These are phyloP conservation scores for Eutrigla gurnardus DNA, from an alignment of 2,797 vertebrate genomes.

Conservation along the genomic window DNA sequence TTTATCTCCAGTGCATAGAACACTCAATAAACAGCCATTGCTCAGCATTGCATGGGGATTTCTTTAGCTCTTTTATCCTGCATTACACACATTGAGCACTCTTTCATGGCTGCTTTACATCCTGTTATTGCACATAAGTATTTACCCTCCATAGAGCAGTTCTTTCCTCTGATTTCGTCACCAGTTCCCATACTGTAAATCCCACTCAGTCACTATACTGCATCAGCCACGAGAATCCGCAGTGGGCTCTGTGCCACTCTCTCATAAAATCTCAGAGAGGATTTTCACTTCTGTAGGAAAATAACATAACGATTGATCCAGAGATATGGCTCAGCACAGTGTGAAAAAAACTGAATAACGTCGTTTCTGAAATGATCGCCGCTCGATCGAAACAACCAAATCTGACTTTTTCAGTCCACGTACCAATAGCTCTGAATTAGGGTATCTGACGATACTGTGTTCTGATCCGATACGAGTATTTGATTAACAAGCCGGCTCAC, in stretches of 20 bases:
- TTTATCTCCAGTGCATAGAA: constrained; percentile 4
- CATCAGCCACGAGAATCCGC: constrained; percentile 20
- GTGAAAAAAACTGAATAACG: constrained; percentile 39
- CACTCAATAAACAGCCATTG: constrained; percentile 23
- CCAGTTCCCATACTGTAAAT: constrained; percentile 11
- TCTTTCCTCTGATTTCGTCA: constrained; percentile 15
- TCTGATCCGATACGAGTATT: neutral
- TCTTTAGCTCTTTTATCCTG: constrained; percentile 17
- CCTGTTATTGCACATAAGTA: constrained; percentile 25
- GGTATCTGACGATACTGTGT: neutral
- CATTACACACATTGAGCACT: constrained; percentile 17
- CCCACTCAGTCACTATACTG: constrained; percentile 19
- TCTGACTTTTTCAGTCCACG: neutral
- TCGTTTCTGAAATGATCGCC: constrained; percentile 25
- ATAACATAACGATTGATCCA: constrained; percentile 25
- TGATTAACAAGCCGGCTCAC: neutral
- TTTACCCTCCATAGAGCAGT: constrained; percentile 20
- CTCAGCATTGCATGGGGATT: constrained; percentile 22
- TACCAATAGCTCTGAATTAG: neutral
- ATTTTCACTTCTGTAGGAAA: constrained; percentile 30
- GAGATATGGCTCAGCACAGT: constrained; percentile 33
- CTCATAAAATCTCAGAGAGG: constrained; percentile 16
- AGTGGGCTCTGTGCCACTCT: constrained; percentile 5
- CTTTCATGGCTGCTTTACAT: constrained; percentile 14
- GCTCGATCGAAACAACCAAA: constrained; percentile 3